Evolutionary conservation across 53 echinoderm and acorn worm species (phyloP).

Genomic region (Mesocentrotus franciscanus): DNA sequence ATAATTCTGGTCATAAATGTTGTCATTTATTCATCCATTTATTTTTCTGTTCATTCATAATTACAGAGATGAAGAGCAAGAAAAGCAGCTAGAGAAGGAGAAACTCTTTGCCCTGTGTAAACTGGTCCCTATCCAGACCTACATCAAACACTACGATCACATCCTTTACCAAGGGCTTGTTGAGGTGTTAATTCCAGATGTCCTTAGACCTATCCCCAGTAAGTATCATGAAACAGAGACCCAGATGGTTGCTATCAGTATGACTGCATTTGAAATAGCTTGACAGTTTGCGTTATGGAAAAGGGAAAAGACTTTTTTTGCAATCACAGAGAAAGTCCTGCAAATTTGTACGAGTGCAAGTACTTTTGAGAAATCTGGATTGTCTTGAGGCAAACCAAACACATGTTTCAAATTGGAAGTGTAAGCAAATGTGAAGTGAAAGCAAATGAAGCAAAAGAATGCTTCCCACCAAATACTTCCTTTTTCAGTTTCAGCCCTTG

Average conservation of each 20-base stretch:
- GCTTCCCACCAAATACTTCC: no score
- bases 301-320: background rate
- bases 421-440: background rate
- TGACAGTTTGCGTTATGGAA: background rate
- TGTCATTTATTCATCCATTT: background rate
- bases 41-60: background rate
- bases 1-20: background rate
- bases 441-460: background rate
- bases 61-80: slow-evolving; percentile 86
- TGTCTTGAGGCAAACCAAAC: no score
- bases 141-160: slow-evolving; percentile 97
- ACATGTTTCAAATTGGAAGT: background rate
- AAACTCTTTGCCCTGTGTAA: slow-evolving; percentile 89
- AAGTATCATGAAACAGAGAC: slow-evolving; percentile 42
- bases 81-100: slow-evolving; percentile 85
- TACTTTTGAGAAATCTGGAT: no score
- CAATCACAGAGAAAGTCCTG: background rate
- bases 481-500: no score
- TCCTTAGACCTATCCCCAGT: slow-evolving; percentile 99
- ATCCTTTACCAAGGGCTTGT: slow-evolving; percentile 96
- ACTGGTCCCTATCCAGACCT: slow-evolving; percentile 83
- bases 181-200: slow-evolving; percentile 98
- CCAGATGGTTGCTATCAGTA: background rate
- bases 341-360: no score
- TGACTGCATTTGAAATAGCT: background rate